Evolutionary conservation across 30 jellyfish, hydroid and myxozoan genomes (phyloP).

Genomic region (Haliclystus octoradiatus): DNA sequence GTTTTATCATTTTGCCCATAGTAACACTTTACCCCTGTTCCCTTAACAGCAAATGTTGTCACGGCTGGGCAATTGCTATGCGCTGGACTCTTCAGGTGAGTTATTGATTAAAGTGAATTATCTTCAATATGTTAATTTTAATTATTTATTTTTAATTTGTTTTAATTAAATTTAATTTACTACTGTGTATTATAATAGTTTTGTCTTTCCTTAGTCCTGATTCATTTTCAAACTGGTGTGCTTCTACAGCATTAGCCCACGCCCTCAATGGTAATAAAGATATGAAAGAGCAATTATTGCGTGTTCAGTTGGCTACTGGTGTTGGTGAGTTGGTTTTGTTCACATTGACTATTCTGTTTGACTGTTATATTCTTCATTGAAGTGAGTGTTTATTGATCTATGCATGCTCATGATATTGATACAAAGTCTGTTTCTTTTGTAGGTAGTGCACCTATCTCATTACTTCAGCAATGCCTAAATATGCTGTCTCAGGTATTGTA

Average conservation of each 20-base stretch:
- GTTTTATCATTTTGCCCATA: too few species aligned
- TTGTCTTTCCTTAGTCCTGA: slow-evolving; percentile 36
- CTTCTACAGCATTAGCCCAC: slow-evolving; percentile 91
- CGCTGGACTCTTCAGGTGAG: slow-evolving; percentile 92
- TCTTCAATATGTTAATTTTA: neutral
- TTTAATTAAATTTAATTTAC: neutral
- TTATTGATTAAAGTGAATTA: neutral
- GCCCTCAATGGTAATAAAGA: slow-evolving; percentile 87
- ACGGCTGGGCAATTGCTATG: slow-evolving; percentile 96
- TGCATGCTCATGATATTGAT: neutral
- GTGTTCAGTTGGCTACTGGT: slow-evolving; percentile 96
- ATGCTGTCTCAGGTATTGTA: slow-evolving; percentile 62
- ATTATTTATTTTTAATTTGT: neutral
- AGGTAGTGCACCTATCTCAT: slow-evolving; percentile 92
- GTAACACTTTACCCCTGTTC: too few species aligned
- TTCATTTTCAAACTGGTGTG: slow-evolving; percentile 88
- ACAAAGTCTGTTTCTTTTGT: neutral
- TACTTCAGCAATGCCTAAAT: slow-evolving; percentile 82
- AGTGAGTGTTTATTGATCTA: neutral
- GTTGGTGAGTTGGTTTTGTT: slow-evolving; percentile 36
- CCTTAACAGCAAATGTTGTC: slow-evolving; percentile 69
- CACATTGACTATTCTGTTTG: neutral
- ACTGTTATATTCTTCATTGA: neutral
- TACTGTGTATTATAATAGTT: neutral
- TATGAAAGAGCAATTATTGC: slow-evolving; percentile 70